These are phyloP conservation scores for Anhinga rufa DNA, from an alignment of 2,113 vertebrate species.

Conservation along the genomic window DNA sequence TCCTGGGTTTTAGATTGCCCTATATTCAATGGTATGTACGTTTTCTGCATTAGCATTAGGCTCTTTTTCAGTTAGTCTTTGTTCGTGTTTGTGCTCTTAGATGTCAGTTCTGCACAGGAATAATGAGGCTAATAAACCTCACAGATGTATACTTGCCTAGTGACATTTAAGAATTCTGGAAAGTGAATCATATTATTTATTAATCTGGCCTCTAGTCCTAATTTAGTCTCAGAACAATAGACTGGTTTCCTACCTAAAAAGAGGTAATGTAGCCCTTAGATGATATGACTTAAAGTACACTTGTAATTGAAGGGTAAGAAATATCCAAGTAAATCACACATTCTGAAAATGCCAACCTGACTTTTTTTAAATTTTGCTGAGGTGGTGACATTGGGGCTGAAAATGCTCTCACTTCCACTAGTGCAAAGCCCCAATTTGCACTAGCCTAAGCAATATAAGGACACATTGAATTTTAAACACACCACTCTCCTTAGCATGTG, in stretches of 20 bases:
- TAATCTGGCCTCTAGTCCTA: constrained; percentile 33
- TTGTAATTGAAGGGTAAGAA: neutral
- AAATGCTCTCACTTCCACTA: neutral
- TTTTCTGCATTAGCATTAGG: neutral
- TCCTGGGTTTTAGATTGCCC: neutral
- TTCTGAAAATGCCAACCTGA: neutral
- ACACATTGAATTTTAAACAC: neutral
- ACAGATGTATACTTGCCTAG: neutral
- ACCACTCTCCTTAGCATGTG: neutral
- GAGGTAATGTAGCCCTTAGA: neutral
- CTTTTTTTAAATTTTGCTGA: neutral
- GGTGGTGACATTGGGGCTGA: neutral
- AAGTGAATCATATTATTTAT: constrained; percentile 47
- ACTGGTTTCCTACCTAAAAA: neutral
- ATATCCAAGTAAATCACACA: neutral
- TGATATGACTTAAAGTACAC: neutral
- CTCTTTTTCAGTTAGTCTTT: constrained; percentile 15
- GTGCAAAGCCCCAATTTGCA: neutral
- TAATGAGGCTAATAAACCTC: constrained; percentile 41
- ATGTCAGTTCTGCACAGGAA: constrained; percentile 19
- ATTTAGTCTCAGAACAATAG: constrained; percentile 24
- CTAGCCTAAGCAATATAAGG: neutral
- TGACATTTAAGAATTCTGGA: constrained; percentile 11
- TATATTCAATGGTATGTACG: neutral
- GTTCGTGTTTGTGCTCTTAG: constrained; percentile 25